Percentiles rank a stretch among this genome's conserved stretches.
phyloP scores from a whole-genome alignment of 1,140 invertebrate genomes.

The Drosophila bocki region DNA sequence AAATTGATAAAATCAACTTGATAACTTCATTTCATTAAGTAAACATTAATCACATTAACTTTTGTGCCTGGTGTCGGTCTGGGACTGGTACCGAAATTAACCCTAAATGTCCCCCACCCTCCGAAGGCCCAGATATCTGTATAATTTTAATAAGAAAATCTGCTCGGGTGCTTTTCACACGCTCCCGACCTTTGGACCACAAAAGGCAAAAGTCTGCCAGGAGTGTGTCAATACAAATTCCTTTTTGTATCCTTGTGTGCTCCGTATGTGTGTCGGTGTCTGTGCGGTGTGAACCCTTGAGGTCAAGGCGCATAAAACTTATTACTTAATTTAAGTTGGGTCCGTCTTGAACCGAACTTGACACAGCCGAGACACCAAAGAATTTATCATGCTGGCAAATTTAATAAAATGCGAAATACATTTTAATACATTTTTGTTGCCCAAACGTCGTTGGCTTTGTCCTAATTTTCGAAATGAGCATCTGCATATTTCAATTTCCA shows the following conservation, averaged over 20 bases:
- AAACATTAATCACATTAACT: slow-evolving; percentile 84
- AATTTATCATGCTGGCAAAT: slow-evolving; percentile 80
- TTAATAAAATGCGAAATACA: slow-evolving; percentile 78
- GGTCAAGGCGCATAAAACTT: slow-evolving; percentile 80
- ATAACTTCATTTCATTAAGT: slow-evolving; percentile 84
- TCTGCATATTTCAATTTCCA: slow-evolving; percentile 82
- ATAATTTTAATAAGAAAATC: slow-evolving; percentile 78
- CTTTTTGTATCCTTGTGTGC: slow-evolving; percentile 19
- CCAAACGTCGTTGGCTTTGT: slow-evolving; percentile 34
- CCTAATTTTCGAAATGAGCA: slow-evolving; percentile 68
- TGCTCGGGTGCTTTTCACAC: slow-evolving; percentile 47
- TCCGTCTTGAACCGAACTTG: slow-evolving; percentile 27
- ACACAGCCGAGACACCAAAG: slow-evolving; percentile 40
- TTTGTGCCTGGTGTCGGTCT: slow-evolving; percentile 53
- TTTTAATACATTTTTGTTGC: slow-evolving; percentile 64
- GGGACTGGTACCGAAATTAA: slow-evolving; percentile 67
- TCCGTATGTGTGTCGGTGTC: slow-evolving; percentile 7
- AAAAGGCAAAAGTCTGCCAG: slow-evolving; percentile 71
- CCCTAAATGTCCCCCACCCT: slow-evolving; percentile 49
- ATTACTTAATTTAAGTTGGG: slow-evolving; percentile 81
- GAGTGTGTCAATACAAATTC: slow-evolving; percentile 72
- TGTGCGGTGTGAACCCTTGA: slow-evolving; percentile 57
- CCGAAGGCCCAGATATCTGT: slow-evolving; percentile 29
- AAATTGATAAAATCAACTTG: slow-evolving; percentile 84
- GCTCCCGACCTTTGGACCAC: slow-evolving; percentile 64